These are phyloP conservation scores for Itoplectis maculator DNA, from an alignment of 2,888 invertebrate genomes.

Conservation along the genomic window DNA sequence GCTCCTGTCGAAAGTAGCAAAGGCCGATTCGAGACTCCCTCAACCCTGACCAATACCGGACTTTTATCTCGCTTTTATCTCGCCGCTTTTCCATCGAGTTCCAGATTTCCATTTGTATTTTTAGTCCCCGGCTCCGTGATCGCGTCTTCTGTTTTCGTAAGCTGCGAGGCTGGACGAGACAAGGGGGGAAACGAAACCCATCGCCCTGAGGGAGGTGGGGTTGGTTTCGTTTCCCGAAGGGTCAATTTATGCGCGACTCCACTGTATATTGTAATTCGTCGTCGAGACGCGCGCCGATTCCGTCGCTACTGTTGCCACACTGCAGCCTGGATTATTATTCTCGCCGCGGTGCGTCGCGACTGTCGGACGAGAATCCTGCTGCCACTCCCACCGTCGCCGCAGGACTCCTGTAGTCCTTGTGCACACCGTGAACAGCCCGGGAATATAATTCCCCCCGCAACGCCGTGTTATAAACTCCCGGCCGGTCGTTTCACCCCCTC, in stretches of 20 bases:
- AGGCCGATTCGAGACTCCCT: too few species aligned
- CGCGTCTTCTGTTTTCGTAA: constrained; percentile 23
- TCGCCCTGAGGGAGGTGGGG: too few species aligned
- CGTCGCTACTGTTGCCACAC: constrained; percentile 37
- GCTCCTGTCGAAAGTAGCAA: too few species aligned
- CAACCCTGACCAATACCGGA: too few species aligned
- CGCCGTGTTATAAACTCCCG: constrained; percentile 44
- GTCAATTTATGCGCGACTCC: constrained; percentile 36
- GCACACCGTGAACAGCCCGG: constrained; percentile 13
- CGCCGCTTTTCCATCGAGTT: too few species aligned
- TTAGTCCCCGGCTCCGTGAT: too few species aligned
- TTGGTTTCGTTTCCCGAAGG: background rate
- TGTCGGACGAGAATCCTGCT: constrained; percentile 47
- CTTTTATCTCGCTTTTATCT: too few species aligned
- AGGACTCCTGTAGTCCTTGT: constrained; percentile 29
- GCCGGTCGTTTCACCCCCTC: constrained; percentile 6
- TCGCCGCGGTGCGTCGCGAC: constrained; percentile 35
- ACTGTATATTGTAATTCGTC: constrained; percentile 42
- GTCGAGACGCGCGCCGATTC: constrained; percentile 38
- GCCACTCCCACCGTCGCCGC: constrained; percentile 10
- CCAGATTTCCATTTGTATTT: too few species aligned
- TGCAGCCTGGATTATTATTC: constrained; percentile 56
- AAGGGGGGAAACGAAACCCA: too few species aligned
- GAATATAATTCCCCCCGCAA: constrained; percentile 55
- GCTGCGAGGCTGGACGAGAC: too few species aligned